A percentile compares a stretch with the other conserved stretches of the same genome.
phyloP scores from a whole-genome alignment of 1,140 invertebrate genomes.

The Drosophila varians region DNA sequence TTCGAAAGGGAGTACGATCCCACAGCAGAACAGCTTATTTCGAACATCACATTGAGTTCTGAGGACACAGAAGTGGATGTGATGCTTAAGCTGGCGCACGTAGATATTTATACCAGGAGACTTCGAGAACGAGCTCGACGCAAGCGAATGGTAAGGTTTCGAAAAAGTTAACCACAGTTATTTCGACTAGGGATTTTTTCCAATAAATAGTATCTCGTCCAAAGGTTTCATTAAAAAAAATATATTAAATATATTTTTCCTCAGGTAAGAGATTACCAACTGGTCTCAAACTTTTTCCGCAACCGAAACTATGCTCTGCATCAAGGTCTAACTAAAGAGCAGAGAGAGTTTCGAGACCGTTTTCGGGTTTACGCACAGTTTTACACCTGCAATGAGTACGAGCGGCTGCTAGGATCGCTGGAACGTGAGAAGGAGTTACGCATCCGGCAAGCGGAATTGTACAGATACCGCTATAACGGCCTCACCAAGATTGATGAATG shows the following conservation, averaged over 20 bases:
- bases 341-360: constrained; percentile 90
- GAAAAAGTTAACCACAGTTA: too few relatives aligned
- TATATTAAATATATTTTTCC: neutral
- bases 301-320: constrained; percentile 75
- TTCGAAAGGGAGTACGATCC: constrained; percentile 98
- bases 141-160: constrained; percentile 91
- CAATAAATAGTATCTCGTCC: too few relatives aligned
- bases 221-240: too few relatives aligned
- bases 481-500: constrained; percentile 92
- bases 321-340: constrained; percentile 83
- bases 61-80: constrained; percentile 96
- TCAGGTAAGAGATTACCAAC: constrained; percentile 90
- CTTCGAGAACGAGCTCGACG: constrained; percentile 93
- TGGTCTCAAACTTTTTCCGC: constrained; percentile 92
- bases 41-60: constrained; percentile 89
- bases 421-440: constrained; percentile 93
- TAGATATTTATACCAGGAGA: constrained; percentile 95
- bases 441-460: constrained; percentile 91
- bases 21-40: constrained; percentile 94
- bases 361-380: constrained; percentile 94
- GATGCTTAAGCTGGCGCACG: constrained; percentile 86
- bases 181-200: too few relatives aligned
- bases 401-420: constrained; percentile 90
- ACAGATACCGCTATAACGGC: constrained; percentile 92
- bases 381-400: constrained; percentile 92